Conservation (phyloP, 37 sponge, comb jelly and placozoan species). For the Aphrocallistes beatrix region DNA sequence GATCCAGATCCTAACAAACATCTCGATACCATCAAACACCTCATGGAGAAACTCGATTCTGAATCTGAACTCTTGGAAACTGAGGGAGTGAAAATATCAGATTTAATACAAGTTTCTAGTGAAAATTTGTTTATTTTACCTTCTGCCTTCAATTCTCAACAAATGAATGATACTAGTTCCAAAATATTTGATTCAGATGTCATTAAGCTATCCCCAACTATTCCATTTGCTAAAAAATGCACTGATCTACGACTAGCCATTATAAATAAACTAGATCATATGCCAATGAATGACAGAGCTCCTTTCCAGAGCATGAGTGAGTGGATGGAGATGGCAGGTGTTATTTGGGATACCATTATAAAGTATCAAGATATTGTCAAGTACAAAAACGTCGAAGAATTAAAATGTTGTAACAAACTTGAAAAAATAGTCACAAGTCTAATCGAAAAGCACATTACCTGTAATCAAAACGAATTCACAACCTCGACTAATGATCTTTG, state of each 20-base stretch:
- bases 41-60: not conserved
- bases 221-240: not conserved
- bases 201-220: not conserved
- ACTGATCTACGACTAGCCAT: not conserved
- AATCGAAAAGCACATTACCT: not conserved
- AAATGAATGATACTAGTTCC: not conserved
- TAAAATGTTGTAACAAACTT: not conserved
- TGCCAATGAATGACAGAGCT: not conserved
- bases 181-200: not conserved
- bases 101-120: not conserved
- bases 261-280: not conserved
- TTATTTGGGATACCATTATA: not conserved
- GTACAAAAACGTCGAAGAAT: not conserved
- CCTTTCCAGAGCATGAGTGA: not conserved
- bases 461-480: not conserved
- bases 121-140: not conserved
- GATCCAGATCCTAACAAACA: not conserved
- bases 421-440: not conserved
- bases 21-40: not conserved
- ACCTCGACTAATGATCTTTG: not conserved
- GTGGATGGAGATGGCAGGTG: not conserved
- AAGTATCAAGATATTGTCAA: slow-evolving; percentile 10
- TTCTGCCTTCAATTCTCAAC: not conserved
- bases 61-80: not conserved
- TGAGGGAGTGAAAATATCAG: not conserved